Base-by-base conservation (phyloP, 2,888 invertebrate genomes). In the Phortica magna region DNA sequence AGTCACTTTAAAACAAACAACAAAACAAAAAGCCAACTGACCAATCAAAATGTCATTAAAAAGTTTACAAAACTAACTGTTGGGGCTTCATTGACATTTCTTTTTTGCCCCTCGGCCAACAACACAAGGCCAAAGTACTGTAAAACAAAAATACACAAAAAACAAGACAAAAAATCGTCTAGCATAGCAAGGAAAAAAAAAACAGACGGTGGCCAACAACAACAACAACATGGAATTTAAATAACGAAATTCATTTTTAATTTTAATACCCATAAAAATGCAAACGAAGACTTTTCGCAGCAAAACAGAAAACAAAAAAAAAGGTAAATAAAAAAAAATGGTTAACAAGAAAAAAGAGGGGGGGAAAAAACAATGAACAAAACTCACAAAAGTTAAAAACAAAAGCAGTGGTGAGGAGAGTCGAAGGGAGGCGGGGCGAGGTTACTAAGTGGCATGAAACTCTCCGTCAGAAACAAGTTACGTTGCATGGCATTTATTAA, bases 201-300 rank as follows among this genome's bases (percentile, higher is more conserved):
- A n/a, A n/a, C n/a, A n/a, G n/a, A n/a, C n/a, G n/a, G n/a, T n/a
- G n/a, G n/a, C n/a, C n/a, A n/a, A n/a, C 67, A 67, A 75, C 67
- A 61, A 65, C 74, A 68, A 79, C 48, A 74, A 53, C 68, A 75
- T 78, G 80, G 77, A 78, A 82, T 81, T 85, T 87, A 81, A 86
- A 85, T 79, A 84, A 84, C 41, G 42, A 88, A 87, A 88, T 85
- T 88, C 84, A 84, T 85, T 86, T 88, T 86, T 85, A 86, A 87
- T 84, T 84, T 89, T 87, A 82, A 86, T 85, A 82, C 48, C 84
- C 83, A 89, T 89, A 87, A 89, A 88, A 88, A 88, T 89, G 87
- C 89, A 88, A 88, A 88, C 83, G 87, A 85, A 81, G 85, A 82
- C 81, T 80, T 81, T 2, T 65, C 65, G 39, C 65, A n/a, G 6